phyloP scores from a whole-genome alignment of 2,888 invertebrate species.

The Bimastos eiseni region DNA sequence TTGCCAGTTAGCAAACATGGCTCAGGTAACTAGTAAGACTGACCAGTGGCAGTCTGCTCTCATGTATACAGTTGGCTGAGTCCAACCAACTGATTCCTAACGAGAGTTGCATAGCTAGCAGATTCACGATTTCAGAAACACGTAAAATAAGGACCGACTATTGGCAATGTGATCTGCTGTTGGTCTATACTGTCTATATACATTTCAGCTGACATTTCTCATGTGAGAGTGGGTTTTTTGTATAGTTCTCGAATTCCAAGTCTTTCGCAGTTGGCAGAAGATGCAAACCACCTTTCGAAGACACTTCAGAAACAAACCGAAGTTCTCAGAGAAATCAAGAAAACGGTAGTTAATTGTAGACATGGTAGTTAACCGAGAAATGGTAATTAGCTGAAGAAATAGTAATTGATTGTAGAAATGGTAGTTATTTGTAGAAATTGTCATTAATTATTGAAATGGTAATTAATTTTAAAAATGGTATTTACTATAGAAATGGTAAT shows the following conservation, averaged over 20 bases:
- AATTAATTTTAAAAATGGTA: not conserved
- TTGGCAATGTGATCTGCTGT: too few species aligned
- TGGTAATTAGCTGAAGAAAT: too few species aligned
- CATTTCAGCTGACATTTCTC: not conserved
- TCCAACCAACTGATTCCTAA: too few species aligned
- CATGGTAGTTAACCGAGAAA: too few species aligned
- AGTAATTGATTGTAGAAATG: not conserved
- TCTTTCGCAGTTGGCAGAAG: not conserved
- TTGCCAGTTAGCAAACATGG: too few species aligned
- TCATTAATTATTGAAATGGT: too few species aligned
- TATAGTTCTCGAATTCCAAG: not conserved
- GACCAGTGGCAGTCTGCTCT: too few species aligned
- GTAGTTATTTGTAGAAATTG: not conserved
- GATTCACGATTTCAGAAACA: too few species aligned
- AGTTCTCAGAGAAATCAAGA: slow-evolving; percentile 9
- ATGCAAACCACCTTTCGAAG: not conserved
- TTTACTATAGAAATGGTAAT: not conserved
- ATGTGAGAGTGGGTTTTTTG: not conserved
- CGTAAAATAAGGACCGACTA: too few species aligned
- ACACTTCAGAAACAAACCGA: not conserved
- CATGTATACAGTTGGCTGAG: too few species aligned
- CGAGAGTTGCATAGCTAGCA: too few species aligned
- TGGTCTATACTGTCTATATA: not conserved
- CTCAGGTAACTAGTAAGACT: too few species aligned
- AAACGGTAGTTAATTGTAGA: not conserved